phyloP scores from a whole-genome alignment of 1,140 invertebrate genomes.

The Drosophila subobscura region DNA sequence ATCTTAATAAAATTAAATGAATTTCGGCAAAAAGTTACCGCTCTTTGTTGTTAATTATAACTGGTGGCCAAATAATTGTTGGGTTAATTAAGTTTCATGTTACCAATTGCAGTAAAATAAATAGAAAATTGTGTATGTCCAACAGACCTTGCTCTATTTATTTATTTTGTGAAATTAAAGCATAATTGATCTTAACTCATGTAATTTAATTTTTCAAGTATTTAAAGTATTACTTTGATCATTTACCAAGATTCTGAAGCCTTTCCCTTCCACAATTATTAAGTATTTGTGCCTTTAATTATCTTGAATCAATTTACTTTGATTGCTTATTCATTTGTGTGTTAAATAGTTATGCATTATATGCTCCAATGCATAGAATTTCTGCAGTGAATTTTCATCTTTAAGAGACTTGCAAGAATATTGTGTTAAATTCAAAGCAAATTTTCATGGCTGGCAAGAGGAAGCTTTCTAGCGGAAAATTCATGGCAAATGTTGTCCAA shows the following conservation, averaged over 20 bases:
- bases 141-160: not conserved
- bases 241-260: too few species aligned
- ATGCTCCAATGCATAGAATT: not conserved
- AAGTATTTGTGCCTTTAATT: too few species aligned
- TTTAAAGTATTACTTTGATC: too few species aligned
- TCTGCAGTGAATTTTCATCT: not conserved
- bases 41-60: constrained; percentile 7
- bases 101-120: not conserved
- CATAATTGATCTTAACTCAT: too few species aligned
- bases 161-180: not conserved
- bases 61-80: constrained; percentile 12
- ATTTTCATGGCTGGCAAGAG: constrained; percentile 2
- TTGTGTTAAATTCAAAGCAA: constrained; percentile 1
- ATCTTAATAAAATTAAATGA: constrained; percentile 52
- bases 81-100: constrained; percentile 59
- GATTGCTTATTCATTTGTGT: not conserved
- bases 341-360: constrained; percentile 2
- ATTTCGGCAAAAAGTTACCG: constrained; percentile 14
- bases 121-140: too few species aligned
- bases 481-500: constrained; percentile 24
- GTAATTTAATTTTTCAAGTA: too few species aligned
- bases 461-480: constrained; percentile 8
- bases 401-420: constrained; percentile 2
- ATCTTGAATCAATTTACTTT: too few species aligned
- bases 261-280: too few species aligned